phyloP scores from a whole-genome alignment of 2,888 invertebrate genomes.

The Plutella xylostella region DNA sequence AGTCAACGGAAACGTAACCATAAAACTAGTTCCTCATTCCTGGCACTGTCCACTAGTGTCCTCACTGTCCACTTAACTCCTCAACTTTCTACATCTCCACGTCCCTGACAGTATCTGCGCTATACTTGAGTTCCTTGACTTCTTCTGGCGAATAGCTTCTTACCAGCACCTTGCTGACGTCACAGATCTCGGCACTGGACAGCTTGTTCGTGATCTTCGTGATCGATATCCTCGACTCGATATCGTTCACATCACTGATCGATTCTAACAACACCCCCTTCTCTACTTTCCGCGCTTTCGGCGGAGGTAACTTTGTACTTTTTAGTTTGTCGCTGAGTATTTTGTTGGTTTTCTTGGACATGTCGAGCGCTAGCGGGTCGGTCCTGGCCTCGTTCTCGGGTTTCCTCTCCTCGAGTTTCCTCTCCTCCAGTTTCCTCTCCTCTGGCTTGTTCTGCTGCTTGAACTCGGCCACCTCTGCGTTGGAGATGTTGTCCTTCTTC shows the following conservation, averaged over 20 bases:
- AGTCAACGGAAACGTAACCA: not conserved
- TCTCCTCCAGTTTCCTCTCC: slow-evolving; percentile 31
- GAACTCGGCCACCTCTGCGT: slow-evolving; percentile 88
- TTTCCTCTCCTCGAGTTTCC: slow-evolving; percentile 34
- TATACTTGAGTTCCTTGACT: slow-evolving; percentile 47
- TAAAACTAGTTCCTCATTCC: not conserved
- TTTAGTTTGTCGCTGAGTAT: slow-evolving; percentile 50
- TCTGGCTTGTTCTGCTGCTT: slow-evolving; percentile 68
- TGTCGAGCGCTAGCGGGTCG: slow-evolving; percentile 52
- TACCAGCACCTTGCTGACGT: not conserved
- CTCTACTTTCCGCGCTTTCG: slow-evolving; percentile 50
- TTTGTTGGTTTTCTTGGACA: slow-evolving; percentile 56
- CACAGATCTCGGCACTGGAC: slow-evolving; percentile 47
- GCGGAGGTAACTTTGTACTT: slow-evolving; percentile 32
- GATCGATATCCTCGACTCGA: slow-evolving; percentile 64
- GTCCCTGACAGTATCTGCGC: slow-evolving; percentile 37
- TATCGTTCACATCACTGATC: slow-evolving; percentile 52
- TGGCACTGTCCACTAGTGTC: too few relatives aligned
- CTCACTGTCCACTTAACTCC: not conserved
- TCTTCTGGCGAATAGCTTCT: slow-evolving; percentile 23
- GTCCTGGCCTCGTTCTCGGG: slow-evolving; percentile 29
- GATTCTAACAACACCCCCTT: slow-evolving; percentile 43
- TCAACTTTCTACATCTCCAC: slow-evolving; percentile 46
- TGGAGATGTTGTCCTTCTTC: slow-evolving; percentile 92
- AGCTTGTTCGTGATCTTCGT: slow-evolving; percentile 63